phyloP scores from a whole-genome alignment of 2,888 invertebrate species.

The Tiliacea aurago region DNA sequence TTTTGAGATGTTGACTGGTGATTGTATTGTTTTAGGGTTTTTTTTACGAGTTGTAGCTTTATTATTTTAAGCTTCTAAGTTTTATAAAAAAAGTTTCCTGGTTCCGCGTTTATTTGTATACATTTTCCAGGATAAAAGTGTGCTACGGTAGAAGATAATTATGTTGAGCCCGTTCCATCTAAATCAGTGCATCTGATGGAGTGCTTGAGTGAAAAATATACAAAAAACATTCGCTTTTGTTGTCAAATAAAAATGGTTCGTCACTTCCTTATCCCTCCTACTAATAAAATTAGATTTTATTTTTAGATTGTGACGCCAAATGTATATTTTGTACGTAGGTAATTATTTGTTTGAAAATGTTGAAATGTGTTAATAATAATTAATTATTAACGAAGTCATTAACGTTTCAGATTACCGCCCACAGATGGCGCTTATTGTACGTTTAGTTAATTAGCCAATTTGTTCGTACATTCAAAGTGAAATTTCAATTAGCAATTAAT shows the following conservation, averaged over 20 bases:
- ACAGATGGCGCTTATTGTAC: conserved; percentile 16
- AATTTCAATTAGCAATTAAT: neutral
- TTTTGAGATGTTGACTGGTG: conserved; percentile 30
- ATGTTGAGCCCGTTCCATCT: neutral
- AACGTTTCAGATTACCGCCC: conserved; percentile 5
- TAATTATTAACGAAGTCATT: conserved; percentile 6
- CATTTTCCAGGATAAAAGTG: neutral
- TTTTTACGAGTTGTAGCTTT: conserved; percentile 23
- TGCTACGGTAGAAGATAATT: neutral
- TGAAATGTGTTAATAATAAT: neutral
- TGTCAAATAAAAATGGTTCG: neutral
- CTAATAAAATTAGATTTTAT: neutral
- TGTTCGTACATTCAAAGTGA: conserved; percentile 6
- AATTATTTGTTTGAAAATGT: neutral
- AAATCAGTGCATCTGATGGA: neutral
- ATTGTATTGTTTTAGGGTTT: conserved; percentile 38
- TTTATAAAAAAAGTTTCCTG: conserved; percentile 14
- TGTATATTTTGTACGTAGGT: neutral
- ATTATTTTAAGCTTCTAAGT: conserved; percentile 5
- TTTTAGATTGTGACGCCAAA: neutral
- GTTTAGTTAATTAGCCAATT: conserved; percentile 19
- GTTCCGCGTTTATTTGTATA: neutral
- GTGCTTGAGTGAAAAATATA: neutral
- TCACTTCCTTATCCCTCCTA: neutral
- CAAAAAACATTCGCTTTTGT: neutral